Evolutionary conservation across 2,113 vertebrate genomes (phyloP).

Genomic region (Oriolus oriolus): DNA sequence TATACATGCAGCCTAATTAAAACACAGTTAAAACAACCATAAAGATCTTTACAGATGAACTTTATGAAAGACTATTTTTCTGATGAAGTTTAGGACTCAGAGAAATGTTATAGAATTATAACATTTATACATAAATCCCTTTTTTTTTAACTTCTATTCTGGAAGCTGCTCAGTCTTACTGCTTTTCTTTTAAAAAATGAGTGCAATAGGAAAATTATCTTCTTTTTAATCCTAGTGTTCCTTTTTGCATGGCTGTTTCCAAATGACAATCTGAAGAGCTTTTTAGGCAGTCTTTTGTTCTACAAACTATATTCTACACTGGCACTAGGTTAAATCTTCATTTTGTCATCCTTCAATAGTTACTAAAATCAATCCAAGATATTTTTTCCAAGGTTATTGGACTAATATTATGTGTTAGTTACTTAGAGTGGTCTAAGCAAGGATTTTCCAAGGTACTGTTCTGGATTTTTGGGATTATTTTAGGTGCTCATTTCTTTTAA

Average conservation of each 20-base stretch:
- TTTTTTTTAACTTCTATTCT: background rate
- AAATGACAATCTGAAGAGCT: background rate
- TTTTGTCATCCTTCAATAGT: background rate
- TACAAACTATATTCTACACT: background rate
- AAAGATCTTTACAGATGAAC: conserved; percentile 15
- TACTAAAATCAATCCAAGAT: background rate
- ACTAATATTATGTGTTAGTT: background rate
- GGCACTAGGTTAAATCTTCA: background rate
- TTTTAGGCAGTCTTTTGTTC: background rate
- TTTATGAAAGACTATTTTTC: background rate
- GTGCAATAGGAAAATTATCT: background rate
- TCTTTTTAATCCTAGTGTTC: background rate
- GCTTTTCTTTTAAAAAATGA: background rate
- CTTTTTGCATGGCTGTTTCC: background rate
- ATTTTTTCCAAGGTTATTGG: background rate
- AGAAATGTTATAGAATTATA: background rate
- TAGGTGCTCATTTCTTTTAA: background rate
- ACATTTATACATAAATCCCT: background rate
- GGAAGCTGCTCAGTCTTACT: background rate
- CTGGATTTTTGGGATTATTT: background rate
- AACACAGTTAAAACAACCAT: conserved; percentile 33
- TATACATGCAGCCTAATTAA: conserved; percentile 39
- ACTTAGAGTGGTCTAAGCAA: background rate
- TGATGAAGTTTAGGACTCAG: background rate
- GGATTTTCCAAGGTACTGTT: background rate